A percentile compares a stretch with the other conserved stretches of the same genome.
phyloP scores from a whole-genome alignment of 2,888 invertebrate genomes.

The Hoplodrina blanda region DNA sequence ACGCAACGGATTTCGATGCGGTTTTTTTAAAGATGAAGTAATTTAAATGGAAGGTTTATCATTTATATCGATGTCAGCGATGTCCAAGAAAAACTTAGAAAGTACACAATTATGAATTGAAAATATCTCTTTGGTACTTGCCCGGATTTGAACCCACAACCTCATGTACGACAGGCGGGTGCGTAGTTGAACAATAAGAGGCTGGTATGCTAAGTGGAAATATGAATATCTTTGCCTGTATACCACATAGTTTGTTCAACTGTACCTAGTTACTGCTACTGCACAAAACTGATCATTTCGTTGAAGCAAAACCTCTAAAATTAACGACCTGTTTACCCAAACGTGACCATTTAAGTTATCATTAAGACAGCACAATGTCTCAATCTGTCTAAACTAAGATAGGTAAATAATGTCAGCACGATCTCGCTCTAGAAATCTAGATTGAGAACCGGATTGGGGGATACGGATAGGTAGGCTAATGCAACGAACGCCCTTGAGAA shows the following conservation, averaged over 20 bases:
- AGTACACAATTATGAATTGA: too few species aligned
- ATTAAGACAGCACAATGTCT: slow-evolving; percentile 16
- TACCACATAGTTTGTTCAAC: neutral
- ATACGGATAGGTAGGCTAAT: slow-evolving; percentile 28
- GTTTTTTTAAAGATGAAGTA: too few species aligned
- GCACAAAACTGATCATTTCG: too few species aligned
- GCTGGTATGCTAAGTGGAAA: too few species aligned
- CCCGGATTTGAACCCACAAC: too few species aligned
- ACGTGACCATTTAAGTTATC: neutral
- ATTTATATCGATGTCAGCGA: too few species aligned
- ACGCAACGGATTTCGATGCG: too few species aligned
- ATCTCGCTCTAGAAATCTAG: slow-evolving; percentile 26
- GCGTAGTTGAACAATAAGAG: too few species aligned
- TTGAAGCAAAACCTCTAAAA: neutral
- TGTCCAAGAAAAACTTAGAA: too few species aligned
- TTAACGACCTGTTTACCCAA: neutral
- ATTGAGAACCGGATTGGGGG: slow-evolving; percentile 36
- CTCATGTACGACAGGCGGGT: too few species aligned
- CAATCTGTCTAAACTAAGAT: slow-evolving; percentile 11
- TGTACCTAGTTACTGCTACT: neutral
- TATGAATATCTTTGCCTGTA: neutral
- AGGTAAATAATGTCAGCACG: slow-evolving; percentile 32
- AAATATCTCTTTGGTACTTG: too few species aligned
- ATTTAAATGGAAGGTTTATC: too few species aligned
- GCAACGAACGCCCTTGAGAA: slow-evolving; percentile 28